Conservation (phyloP, 2,888 invertebrate genomes). For the Oscheius sp. region DNA sequence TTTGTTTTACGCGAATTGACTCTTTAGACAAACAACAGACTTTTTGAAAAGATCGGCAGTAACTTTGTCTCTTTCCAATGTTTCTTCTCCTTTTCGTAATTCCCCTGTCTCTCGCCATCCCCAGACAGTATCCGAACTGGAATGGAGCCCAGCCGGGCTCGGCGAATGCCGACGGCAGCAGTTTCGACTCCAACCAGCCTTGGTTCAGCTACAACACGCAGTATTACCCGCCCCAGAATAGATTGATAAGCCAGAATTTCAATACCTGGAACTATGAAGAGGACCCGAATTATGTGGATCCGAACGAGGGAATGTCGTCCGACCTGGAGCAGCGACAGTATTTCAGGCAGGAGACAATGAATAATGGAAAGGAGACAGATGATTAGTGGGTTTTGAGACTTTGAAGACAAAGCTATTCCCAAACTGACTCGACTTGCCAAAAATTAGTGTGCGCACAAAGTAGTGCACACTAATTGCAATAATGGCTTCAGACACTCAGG, state of each 20-base stretch:
- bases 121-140: neutral
- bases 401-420: neutral
- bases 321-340: neutral
- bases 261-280: neutral
- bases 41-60: constrained; percentile 5
- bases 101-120: neutral
- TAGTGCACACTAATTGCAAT: neutral
- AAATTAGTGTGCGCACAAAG: no score
- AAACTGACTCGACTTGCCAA: no score
- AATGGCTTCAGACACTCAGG: neutral
- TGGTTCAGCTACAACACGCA: neutral
- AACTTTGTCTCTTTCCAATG: neutral
- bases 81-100: neutral
- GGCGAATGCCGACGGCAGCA: neutral
- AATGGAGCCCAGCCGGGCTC: neutral
- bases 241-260: neutral
- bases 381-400: neutral
- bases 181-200: neutral
- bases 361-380: neutral
- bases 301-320: constrained; percentile 12
- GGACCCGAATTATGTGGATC: neutral
- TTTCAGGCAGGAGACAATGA: neutral
- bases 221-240: neutral
- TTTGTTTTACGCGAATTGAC: constrained; percentile 5
- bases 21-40: neutral